Evolutionary conservation across 37 sponge, comb jelly and placozoan species (phyloP).

Genomic region (Crambe crambe): DNA sequence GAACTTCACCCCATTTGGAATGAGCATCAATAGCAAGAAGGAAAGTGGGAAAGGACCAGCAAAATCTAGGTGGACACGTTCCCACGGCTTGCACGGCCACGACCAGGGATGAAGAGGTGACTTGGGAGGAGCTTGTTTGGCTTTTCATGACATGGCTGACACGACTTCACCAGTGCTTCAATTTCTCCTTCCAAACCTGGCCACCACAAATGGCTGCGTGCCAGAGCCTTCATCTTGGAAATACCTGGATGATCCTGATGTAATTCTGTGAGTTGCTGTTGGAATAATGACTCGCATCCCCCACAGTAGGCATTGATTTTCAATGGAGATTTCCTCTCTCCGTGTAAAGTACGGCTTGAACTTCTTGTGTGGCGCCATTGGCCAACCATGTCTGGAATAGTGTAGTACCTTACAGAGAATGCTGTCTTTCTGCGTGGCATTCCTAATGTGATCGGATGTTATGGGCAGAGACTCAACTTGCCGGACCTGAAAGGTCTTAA

Average conservation of each 20-base stretch:
- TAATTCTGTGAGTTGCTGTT: slow-evolving; percentile 11
- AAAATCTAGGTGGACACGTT: slow-evolving; percentile 33
- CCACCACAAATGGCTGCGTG: slow-evolving; percentile 55
- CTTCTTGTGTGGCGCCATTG: background rate
- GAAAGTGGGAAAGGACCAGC: slow-evolving; percentile 14
- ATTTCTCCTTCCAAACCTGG: slow-evolving; percentile 29
- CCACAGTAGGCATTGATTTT: slow-evolving; percentile 49
- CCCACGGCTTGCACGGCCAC: slow-evolving; percentile 27
- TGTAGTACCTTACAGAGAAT: slow-evolving; percentile 43
- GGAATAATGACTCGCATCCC: slow-evolving; percentile 54
- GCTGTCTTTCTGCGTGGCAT: slow-evolving; percentile 16
- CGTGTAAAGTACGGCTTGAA: slow-evolving; percentile 12
- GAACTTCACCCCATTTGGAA: slow-evolving; percentile 64
- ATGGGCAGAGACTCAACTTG: slow-evolving; percentile 16
- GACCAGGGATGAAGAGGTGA: slow-evolving; percentile 34
- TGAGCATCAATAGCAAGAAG: slow-evolving; percentile 29
- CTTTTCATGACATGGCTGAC: slow-evolving; percentile 12
- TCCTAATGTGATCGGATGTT: background rate
- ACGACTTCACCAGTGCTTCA: slow-evolving; percentile 22
- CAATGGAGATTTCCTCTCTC: slow-evolving; percentile 22
- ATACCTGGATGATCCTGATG: slow-evolving; percentile 42
- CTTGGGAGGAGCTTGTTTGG: background rate
- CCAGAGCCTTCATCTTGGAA: slow-evolving; percentile 40
- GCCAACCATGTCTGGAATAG: slow-evolving; percentile 49
- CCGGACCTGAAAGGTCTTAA: background rate